phyloP scores from a whole-genome alignment of 2,113 vertebrate genomes.

The Sinosuthora webbiana region DNA sequence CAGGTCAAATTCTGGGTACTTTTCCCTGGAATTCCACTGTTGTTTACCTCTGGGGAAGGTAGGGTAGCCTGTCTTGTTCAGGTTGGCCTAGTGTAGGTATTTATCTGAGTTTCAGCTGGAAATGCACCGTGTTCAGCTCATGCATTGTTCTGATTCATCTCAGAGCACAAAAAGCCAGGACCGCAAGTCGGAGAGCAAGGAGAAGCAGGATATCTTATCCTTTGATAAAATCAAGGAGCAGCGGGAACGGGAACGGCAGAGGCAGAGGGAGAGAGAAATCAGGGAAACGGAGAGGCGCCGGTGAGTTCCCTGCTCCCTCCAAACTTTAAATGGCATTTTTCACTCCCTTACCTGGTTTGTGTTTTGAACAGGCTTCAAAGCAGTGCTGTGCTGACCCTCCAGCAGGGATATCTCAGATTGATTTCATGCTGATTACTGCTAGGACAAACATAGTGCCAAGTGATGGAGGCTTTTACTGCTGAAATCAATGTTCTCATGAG shows the following conservation, averaged over 20 bases:
- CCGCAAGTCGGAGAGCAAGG: conserved; percentile 86
- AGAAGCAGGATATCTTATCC: conserved; percentile 91
- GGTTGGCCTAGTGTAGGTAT: background rate
- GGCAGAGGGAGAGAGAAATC: conserved; percentile 91
- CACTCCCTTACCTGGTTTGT: background rate
- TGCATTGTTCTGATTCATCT: background rate
- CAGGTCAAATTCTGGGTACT: background rate
- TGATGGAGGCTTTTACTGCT: background rate
- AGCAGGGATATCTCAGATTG: rapidly evolving
- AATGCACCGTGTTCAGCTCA: background rate
- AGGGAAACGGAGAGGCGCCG: conserved; percentile 89
- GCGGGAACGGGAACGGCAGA: conserved; percentile 88
- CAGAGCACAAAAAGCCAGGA: conserved; percentile 92
- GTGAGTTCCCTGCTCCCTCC: conserved; percentile 13
- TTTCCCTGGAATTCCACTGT: background rate
- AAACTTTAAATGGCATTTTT: background rate
- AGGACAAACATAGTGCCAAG: background rate
- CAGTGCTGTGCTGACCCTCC: background rate
- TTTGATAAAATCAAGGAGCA: conserved; percentile 99
- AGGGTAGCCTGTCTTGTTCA: rapidly evolving
- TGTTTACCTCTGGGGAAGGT: background rate
- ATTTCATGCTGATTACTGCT: background rate
- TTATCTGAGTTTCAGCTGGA: background rate
- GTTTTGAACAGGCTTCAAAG: background rate
- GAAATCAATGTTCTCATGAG: rapidly evolving